Conservation (phyloP, 2,113 vertebrate genomes). For the Gadus macrocephalus region DNA sequence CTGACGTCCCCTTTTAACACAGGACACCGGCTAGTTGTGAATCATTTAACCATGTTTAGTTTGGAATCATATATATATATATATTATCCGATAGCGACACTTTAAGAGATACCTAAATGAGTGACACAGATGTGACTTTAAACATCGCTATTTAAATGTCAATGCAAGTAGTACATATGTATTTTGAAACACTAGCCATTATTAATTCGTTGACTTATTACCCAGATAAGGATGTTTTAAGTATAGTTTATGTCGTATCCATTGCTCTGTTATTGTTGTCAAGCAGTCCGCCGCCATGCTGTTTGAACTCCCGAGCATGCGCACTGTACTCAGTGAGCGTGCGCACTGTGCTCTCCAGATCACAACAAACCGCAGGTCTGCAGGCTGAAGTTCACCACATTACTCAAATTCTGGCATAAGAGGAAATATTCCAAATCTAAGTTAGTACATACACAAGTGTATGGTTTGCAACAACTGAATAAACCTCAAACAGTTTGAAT, state of each 20-base stretch:
- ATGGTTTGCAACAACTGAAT: too few relatives aligned
- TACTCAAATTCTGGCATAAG: too few relatives aligned
- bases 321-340: slow-evolving; percentile 41
- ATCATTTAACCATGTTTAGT: not conserved
- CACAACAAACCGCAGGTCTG: slow-evolving; percentile 43
- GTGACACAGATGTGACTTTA: too few relatives aligned
- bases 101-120: too few relatives aligned
- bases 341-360: slow-evolving; percentile 59
- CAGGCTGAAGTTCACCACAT: too few relatives aligned
- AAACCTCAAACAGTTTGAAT: too few relatives aligned
- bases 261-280: slow-evolving; percentile 69
- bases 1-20: slow-evolving; percentile 66
- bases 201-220: slow-evolving; percentile 37
- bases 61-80: not conserved
- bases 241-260: slow-evolving; percentile 66
- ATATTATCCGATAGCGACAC: too few relatives aligned
- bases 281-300: slow-evolving; percentile 71
- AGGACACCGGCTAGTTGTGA: not conserved
- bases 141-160: too few relatives aligned
- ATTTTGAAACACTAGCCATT: not conserved
- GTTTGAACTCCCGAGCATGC: slow-evolving; percentile 61
- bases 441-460: too few relatives aligned
- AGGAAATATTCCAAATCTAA: too few relatives aligned
- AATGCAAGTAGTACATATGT: not conserved
- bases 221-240: slow-evolving; percentile 69